These are phyloP conservation scores for Petromus typicus DNA, from an alignment of 2,113 vertebrate species.

Conservation along the genomic window DNA sequence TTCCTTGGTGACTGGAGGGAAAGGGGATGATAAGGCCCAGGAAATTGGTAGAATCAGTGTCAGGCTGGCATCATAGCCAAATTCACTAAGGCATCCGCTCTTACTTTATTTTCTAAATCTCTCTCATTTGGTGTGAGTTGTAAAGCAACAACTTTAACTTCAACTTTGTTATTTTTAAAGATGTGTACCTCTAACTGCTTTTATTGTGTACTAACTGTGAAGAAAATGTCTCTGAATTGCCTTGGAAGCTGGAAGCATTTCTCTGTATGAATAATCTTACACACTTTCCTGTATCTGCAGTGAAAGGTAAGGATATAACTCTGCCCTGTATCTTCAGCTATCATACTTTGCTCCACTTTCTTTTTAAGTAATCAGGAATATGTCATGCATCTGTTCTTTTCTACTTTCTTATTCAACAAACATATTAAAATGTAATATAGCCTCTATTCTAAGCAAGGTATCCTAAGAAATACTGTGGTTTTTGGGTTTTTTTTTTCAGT, in stretches of 20 bases:
- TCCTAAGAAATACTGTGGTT: background rate
- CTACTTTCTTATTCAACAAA: background rate
- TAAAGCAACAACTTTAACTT: background rate
- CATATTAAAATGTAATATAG: background rate
- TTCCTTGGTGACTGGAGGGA: background rate
- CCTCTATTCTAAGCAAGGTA: background rate
- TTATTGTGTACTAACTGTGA: background rate
- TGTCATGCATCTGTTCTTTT: background rate
- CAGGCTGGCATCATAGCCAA: background rate
- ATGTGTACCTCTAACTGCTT: background rate
- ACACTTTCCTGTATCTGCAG: background rate
- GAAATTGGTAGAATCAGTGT: background rate
- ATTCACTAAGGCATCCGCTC: background rate
- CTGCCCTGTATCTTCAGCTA: background rate
- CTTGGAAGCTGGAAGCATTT: background rate
- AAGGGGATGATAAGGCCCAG: background rate
- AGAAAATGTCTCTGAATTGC: background rate
- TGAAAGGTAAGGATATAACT: background rate
- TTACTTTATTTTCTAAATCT: background rate
- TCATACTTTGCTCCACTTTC: constrained; percentile 9
- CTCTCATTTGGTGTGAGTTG: no score
- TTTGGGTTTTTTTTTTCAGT: no score
- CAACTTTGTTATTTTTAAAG: constrained; percentile 11
- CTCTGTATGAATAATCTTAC: background rate
- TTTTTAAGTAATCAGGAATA: background rate